Evolutionary conservation across 2,113 vertebrate species (phyloP).

Genomic region (Hemiscyllium ocellatum): DNA sequence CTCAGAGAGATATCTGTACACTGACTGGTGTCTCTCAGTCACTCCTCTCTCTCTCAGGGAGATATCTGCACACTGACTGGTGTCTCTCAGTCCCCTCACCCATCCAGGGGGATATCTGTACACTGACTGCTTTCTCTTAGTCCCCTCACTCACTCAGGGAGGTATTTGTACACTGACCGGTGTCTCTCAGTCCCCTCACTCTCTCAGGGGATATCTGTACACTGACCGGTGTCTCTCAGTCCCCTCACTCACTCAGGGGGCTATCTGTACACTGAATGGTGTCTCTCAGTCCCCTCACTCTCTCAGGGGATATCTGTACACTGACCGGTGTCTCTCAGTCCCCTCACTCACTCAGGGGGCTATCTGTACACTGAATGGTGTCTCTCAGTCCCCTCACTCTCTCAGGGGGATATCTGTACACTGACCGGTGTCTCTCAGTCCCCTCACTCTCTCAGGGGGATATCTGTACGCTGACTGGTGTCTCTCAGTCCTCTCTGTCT

Average conservation of each 20-base stretch:
- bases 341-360: not conserved
- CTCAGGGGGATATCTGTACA: not conserved
- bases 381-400: not conserved
- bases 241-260: not conserved
- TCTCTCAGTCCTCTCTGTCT: not conserved
- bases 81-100: too few species aligned
- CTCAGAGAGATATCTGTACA: too few species aligned
- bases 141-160: too few species aligned
- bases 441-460: not conserved
- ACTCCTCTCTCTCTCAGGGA: too few species aligned
- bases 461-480: not conserved
- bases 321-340: not conserved
- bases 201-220: not conserved
- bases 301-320: not conserved
- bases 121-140: too few species aligned
- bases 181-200: not conserved
- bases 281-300: not conserved
- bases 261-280: not conserved
- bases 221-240: not conserved
- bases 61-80: too few species aligned
- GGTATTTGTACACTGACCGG: not conserved
- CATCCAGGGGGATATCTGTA: too few species aligned
- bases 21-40: too few species aligned
- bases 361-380: not conserved
- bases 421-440: not conserved